A percentile compares a stretch with the other conserved stretches of the same genome.
Conservation (phyloP, 2,113 vertebrate species). For the Potamarius usumacintae region DNA sequence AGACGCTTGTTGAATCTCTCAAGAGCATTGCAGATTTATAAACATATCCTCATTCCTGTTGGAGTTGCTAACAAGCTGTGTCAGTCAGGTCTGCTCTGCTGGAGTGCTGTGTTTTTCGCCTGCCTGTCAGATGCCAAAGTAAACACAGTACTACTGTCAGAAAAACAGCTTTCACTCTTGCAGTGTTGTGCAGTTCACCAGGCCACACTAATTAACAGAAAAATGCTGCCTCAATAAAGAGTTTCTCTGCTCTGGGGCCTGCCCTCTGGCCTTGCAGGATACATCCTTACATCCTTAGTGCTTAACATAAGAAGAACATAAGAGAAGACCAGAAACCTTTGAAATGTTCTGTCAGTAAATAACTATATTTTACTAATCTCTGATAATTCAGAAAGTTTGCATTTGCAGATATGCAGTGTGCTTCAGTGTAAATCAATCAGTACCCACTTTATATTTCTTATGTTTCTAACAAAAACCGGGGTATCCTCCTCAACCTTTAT, state of each 20-base stretch:
- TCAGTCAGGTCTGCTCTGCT: constrained; percentile 19
- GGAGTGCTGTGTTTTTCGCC: constrained; percentile 1
- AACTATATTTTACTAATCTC: background rate
- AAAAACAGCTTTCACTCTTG: background rate
- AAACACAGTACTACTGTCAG: constrained; percentile 37
- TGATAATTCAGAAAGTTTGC: background rate
- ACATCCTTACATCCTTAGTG: background rate
- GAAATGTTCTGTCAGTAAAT: background rate
- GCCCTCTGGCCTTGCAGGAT: background rate
- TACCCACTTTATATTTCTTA: background rate
- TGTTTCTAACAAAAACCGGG: background rate
- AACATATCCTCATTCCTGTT: constrained; percentile 7
- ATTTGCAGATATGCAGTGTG: background rate
- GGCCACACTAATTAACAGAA: constrained; percentile 26
- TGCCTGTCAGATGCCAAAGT: constrained; percentile 15
- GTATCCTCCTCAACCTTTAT: background rate
- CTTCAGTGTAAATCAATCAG: background rate
- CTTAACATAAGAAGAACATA: background rate
- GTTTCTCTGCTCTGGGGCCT: background rate
- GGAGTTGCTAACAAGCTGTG: constrained; percentile 19
- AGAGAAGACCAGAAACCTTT: background rate
- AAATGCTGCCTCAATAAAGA: constrained; percentile 9
- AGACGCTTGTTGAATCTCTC: background rate
- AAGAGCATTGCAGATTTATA: background rate
- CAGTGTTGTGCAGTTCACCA: background rate